Evolutionary conservation across 2,888 invertebrate genomes (phyloP).

Genomic region (Stenchaetothrips biformis): DNA sequence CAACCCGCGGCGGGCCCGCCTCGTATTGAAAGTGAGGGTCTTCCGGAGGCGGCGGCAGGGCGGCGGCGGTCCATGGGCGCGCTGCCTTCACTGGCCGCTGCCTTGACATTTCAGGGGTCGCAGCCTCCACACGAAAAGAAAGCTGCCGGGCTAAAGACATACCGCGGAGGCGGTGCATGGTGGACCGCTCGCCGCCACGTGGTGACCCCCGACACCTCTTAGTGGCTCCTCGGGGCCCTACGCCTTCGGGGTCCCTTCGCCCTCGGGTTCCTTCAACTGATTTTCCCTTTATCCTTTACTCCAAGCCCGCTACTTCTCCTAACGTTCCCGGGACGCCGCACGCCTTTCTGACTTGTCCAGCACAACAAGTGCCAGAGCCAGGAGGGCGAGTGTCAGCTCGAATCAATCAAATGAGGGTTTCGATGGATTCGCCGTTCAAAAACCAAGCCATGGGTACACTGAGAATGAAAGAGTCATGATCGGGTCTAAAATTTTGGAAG

Average conservation of each 20-base stretch:
- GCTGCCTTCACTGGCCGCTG: neutral
- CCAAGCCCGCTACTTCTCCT: too few species aligned
- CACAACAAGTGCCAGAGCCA: too few species aligned
- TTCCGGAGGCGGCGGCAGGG: neutral
- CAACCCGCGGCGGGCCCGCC: neutral
- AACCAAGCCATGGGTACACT: too few species aligned
- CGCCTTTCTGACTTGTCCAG: too few species aligned
- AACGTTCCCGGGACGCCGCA: too few species aligned
- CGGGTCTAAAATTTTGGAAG: too few species aligned
- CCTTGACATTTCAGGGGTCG: slow-evolving; percentile 19
- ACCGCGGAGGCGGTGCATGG: neutral
- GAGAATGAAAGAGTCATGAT: too few species aligned
- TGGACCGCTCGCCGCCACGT: neutral
- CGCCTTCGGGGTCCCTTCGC: neutral
- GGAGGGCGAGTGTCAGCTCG: too few species aligned
- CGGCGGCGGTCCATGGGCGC: neutral
- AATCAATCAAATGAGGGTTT: too few species aligned
- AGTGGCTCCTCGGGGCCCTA: neutral
- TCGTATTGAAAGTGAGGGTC: neutral
- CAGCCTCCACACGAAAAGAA: neutral
- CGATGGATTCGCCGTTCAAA: too few species aligned
- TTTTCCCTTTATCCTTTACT: too few species aligned
- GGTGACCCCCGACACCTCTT: neutral
- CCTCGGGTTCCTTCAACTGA: too few species aligned
- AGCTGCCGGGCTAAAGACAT: slow-evolving; percentile 17